These are phyloP conservation scores for Hippopotamyrus pictus DNA, from an alignment of 2,797 vertebrate genomes.

Conservation along the genomic window DNA sequence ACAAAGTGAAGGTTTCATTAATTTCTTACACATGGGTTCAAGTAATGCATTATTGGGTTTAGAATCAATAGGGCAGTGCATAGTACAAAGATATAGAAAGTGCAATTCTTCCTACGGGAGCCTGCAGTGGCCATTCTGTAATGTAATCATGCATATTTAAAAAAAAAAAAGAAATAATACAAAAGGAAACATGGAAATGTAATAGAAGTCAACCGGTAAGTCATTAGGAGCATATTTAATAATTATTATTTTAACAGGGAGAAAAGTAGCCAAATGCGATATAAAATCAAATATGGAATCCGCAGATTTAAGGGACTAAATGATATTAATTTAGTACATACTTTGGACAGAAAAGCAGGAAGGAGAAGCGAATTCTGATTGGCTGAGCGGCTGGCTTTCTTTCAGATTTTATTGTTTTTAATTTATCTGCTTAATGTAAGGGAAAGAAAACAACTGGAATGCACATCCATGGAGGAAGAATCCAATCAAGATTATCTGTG, in stretches of 20 bases:
- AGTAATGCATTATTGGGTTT: slow-evolving; percentile 96
- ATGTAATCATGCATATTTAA: slow-evolving; percentile 75
- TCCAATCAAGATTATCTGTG: slow-evolving; percentile 34
- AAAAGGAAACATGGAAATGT: slow-evolving; percentile 40
- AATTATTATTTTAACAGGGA: slow-evolving; percentile 1
- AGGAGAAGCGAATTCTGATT: not conserved
- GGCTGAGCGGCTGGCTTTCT: slow-evolving; percentile 27
- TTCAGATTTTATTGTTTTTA: slow-evolving; percentile 41
- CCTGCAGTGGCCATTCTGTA: slow-evolving; percentile 66
- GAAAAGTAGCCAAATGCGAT: slow-evolving; percentile 19
- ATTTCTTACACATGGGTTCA: slow-evolving; percentile 91
- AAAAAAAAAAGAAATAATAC: slow-evolving; percentile 39
- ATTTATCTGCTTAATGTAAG: slow-evolving; percentile 62
- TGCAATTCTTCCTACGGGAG: slow-evolving; percentile 93
- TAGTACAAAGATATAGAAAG: slow-evolving; percentile 99
- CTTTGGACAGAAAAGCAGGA: not conserved
- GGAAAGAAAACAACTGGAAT: slow-evolving; percentile 91
- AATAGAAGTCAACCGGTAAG: not conserved
- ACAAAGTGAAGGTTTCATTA: slow-evolving; percentile 80
- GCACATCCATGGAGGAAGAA: slow-evolving; percentile 80
- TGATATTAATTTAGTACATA: not conserved
- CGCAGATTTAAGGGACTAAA: not conserved
- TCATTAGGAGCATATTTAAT: not conserved
- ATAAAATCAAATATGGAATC: not conserved
- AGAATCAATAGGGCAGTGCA: slow-evolving; percentile 99